Evolutionary conservation across 2,888 invertebrate species (phyloP), one percentile per base, ranked within the genome.

Genomic region (Athripsodes cinereus): DNA sequence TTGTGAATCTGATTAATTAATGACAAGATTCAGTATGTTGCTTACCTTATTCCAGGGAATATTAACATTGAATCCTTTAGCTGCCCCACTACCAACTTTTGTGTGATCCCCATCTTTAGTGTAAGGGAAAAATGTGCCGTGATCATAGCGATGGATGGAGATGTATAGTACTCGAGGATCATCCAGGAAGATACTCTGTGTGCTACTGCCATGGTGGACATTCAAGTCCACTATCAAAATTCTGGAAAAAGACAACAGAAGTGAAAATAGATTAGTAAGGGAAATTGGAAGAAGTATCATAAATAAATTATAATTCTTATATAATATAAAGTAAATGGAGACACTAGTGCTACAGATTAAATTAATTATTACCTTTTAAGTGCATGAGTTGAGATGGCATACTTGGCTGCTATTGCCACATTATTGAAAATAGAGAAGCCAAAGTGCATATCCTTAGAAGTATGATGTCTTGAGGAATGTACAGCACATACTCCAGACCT

Each of bases 191-290:
- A 90, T 84, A 49, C 83, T 80, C 72, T 93, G 92, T 8, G 90
- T 92, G 1, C 95, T 96, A 71, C 97, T 94, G 1, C 96, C 96
- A 70, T 97, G 96, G 69, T 97, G 96, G 2, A 97, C 88, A 72
- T 97, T 96, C 92, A 96, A 97, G 76, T 97, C 97, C 0, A 97
- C 72, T 54, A 97, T 85, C 46, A 91, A 68, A 6, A 87, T 75
- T 44, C 89, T 85, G 64, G 8, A 40, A 3, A 40, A 10, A n/a
- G n/a, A 10, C 5, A 26, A 26, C 10, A 26, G 26, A 26, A 26
- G 10, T 26, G n/a, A n/a, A n/a, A n/a, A n/a, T n/a, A n/a, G n/a
- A n/a, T n/a, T n/a, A n/a, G n/a, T n/a, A n/a, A n/a, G n/a, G n/a
- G n/a, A n/a, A n/a, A n/a, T n/a, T n/a, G n/a, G n/a, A n/a, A n/a